Conservation (phyloP, 2,797 vertebrate genomes). For the Eulemur coronatus region DNA sequence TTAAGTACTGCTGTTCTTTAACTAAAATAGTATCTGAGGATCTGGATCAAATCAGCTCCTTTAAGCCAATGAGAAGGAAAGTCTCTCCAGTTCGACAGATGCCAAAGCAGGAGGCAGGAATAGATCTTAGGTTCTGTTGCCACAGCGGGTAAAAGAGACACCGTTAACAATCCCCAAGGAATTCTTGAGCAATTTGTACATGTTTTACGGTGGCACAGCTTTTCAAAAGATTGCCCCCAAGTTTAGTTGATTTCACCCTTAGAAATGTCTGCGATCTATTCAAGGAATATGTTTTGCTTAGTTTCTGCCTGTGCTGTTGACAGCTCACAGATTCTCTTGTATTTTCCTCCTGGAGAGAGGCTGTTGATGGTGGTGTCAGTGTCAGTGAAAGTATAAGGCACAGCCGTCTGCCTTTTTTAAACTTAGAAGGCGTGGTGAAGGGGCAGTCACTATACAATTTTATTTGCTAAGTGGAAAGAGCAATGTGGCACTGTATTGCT, state of each 20-base stretch:
- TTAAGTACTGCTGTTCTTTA: background rate
- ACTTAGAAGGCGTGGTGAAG: background rate
- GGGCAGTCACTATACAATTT: background rate
- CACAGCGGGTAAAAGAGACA: background rate
- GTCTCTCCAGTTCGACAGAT: background rate
- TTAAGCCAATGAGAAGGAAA: background rate
- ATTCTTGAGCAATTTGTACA: fast-evolving
- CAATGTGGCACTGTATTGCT: background rate
- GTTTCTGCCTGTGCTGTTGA: background rate
- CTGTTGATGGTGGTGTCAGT: background rate
- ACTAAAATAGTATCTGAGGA: background rate
- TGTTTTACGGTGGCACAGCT: background rate
- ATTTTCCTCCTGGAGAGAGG: background rate
- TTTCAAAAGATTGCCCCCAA: background rate
- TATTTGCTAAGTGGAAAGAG: background rate
- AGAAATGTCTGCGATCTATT: background rate
- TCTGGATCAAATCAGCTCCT: background rate
- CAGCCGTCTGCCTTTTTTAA: background rate
- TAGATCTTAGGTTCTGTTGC: background rate
- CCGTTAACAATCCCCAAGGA: background rate
- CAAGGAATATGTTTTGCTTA: background rate
- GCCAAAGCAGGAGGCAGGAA: background rate
- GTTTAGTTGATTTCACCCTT: background rate
- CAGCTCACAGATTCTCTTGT: background rate
- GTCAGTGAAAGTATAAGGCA: background rate